phyloP scores from a whole-genome alignment of 2,888 invertebrate species.

The Octonoba sinensis region DNA sequence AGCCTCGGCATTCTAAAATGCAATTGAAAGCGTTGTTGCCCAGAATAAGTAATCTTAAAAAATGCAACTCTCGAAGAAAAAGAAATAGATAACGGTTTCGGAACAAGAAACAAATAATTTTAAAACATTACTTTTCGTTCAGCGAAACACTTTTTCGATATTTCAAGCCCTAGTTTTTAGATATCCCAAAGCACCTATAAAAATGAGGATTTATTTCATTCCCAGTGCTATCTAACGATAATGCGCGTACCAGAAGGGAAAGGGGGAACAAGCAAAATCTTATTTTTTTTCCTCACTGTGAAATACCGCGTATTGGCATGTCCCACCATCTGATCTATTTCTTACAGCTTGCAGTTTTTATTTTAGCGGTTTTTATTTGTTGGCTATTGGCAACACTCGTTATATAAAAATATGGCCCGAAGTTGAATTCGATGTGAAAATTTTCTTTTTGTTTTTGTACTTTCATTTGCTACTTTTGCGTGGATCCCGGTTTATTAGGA shows the following conservation, averaged over 20 bases:
- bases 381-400: conserved; percentile 34
- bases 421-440: conserved; percentile 10
- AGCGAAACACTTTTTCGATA: conserved; percentile 61
- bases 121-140: conserved; percentile 63
- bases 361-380: conserved; percentile 27
- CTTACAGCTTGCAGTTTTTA: conserved; percentile 29
- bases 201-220: conserved; percentile 63
- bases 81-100: conserved; percentile 9
- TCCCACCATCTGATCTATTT: conserved; percentile 57
- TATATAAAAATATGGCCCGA: conserved; percentile 57
- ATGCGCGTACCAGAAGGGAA: conserved; percentile 27
- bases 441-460: conserved; percentile 23
- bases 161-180: conserved; percentile 60
- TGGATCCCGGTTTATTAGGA: conserved; percentile 43
- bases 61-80: background rate
- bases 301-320: conserved; percentile 60
- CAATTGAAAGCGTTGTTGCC: background rate
- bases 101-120: conserved; percentile 51
- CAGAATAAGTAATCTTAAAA: background rate
- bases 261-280: background rate
- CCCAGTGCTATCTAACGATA: conserved; percentile 56
- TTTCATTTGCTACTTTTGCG: conserved; percentile 30
- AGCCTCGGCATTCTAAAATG: no score
- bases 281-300: conserved; percentile 30
- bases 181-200: conserved; percentile 62